Evolutionary conservation across 2,797 vertebrate genomes (phyloP), one percentile per base, ranked within the genome.

Genomic region (Parambassis ranga): DNA sequence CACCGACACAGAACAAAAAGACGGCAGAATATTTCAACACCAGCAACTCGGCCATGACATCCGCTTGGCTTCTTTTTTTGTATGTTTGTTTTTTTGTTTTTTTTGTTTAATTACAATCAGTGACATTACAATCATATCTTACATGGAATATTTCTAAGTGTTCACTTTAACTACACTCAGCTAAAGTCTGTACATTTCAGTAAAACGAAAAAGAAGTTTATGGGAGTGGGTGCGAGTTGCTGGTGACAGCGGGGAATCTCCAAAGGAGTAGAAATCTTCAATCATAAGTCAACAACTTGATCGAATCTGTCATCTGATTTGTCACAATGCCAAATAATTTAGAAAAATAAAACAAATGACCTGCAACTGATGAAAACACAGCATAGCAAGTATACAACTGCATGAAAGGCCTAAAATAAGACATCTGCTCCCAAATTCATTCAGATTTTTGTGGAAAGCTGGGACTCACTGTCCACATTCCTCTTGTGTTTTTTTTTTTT

Each of bases 91-190:
- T n/a, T n/a, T n/a, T n/a, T n/a, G n/a, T n/a, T 38, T 51, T 63
- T 46, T 65, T 61, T 62, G 55, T 64, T 72, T 69, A 67, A 53
- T 57, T 72, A 85, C 79, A 84, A 84, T 86, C 75, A 60, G 71
- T 66, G 65, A 76, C 57, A 63, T 53, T 81, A 90, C 83, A 89
- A 78, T 89, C 89, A 73, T 67, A 27, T 55, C 52, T 71, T 38
- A 48, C 19, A 44, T 48, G 38, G 49, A 77, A 63, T 32, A 59
- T 15, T 65, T 42, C 64, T 53, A 77, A 23, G 8, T 69, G 50
- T 39, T 50, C 42, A 51, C 11, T 20, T 51, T 1, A 39, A 57
- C 41, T 55, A 68, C 49, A 44, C 59, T 43, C 49, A 60, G 24
- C 68, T 69, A 3, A 41, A 52, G 14, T 55, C 64, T 82, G 69